phyloP scores from a whole-genome alignment of 2,888 invertebrate genomes.

The Parnassius glacialis region DNA sequence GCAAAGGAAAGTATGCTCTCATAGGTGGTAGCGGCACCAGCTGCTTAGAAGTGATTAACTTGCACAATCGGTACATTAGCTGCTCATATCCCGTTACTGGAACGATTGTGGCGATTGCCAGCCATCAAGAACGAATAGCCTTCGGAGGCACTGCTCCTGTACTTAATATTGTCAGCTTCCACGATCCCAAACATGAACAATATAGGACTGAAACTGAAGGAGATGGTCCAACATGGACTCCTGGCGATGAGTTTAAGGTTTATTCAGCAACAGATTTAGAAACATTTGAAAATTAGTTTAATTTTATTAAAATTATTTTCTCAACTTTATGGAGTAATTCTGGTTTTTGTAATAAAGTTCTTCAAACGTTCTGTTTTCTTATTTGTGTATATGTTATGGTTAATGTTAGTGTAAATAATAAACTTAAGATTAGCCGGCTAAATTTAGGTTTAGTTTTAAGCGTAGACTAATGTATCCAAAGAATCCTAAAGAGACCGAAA shows the following conservation, averaged over 20 bases:
- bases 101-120: constrained; percentile 56
- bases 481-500: too few species aligned
- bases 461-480: too few species aligned
- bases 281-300: constrained; percentile 2
- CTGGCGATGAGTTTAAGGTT: constrained; percentile 5
- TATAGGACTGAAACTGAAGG: constrained; percentile 38
- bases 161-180: constrained; percentile 63
- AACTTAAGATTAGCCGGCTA: too few species aligned
- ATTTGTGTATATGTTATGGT: too few species aligned
- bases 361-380: neutral
- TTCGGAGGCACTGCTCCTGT: constrained; percentile 66
- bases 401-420: too few species aligned
- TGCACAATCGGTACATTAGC: constrained; percentile 68
- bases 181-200: constrained; percentile 68
- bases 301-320: neutral
- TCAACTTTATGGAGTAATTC: neutral
- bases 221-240: constrained; percentile 25
- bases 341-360: neutral
- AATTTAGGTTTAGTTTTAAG: too few species aligned
- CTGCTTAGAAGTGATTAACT: constrained; percentile 69
- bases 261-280: constrained; percentile 8
- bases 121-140: constrained; percentile 63
- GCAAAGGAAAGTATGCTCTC: constrained; percentile 72
- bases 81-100: constrained; percentile 68
- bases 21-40: constrained; percentile 73